Conservation (phyloP, 2,888 invertebrate species). For the Cabera pusaria region DNA sequence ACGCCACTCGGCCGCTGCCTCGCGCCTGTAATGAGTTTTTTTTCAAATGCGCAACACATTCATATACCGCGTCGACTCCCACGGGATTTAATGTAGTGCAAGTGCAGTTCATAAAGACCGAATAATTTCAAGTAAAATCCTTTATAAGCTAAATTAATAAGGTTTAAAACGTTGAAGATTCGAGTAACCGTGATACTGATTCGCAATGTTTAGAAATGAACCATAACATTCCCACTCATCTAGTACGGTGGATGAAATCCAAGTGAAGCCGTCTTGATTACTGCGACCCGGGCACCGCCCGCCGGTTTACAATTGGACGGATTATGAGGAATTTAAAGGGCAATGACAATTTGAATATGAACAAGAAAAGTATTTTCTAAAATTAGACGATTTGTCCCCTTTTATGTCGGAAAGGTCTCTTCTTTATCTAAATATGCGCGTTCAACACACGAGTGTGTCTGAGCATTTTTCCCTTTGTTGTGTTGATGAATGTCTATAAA, state of each 20-base stretch:
- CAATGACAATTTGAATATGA: conserved; percentile 81
- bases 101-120: conserved; percentile 49
- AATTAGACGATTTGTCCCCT: conserved; percentile 59
- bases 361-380: conserved; percentile 65
- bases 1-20: conserved; percentile 77
- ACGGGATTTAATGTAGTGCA: conserved; percentile 61
- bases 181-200: conserved; percentile 8
- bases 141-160: conserved; percentile 34
- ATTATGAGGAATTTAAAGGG: conserved; percentile 81
- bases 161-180: conserved; percentile 5
- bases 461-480: conserved; percentile 46
- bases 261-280: conserved; percentile 78
- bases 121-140: conserved; percentile 27
- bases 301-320: conserved; percentile 78
- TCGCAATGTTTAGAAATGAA: conserved; percentile 42
- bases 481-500: conserved; percentile 44
- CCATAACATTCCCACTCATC: conserved; percentile 52
- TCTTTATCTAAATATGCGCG: conserved; percentile 18
- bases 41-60: conserved; percentile 78
- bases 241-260: conserved; percentile 71
- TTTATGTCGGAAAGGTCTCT: conserved; percentile 18
- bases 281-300: conserved; percentile 67
- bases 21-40: conserved; percentile 81
- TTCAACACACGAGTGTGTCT: conserved; percentile 10
- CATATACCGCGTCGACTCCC: conserved; percentile 62